Evolutionary conservation across 2,888 invertebrate genomes (phyloP).

Genomic region (Conchocele bisecta): DNA sequence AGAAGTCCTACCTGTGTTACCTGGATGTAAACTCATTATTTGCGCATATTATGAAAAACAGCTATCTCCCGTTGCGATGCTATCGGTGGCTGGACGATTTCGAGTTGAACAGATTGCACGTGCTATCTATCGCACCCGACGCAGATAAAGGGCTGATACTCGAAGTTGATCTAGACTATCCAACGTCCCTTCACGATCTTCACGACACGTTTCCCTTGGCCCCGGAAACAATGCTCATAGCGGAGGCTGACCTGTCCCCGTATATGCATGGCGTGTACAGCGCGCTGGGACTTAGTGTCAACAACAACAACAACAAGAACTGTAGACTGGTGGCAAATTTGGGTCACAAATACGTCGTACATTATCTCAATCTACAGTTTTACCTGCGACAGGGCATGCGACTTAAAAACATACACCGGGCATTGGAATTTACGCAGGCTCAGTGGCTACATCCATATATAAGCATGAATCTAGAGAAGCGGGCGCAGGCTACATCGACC

Average conservation of each 20-base stretch:
- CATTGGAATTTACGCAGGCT: neutral
- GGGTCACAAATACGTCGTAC: neutral
- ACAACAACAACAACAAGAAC: neutral
- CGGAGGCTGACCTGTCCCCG: neutral
- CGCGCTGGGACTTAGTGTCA: neutral
- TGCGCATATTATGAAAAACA: neutral
- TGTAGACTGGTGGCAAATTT: constrained; percentile 11
- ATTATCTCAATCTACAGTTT: constrained; percentile 7
- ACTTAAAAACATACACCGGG: neutral
- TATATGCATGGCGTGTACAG: neutral
- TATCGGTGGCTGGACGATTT: neutral
- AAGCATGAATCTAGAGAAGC: no score
- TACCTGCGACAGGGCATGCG: neutral
- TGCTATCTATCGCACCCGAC: neutral
- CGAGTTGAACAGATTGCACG: neutral
- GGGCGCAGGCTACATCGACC: neutral
- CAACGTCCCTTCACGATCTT: neutral
- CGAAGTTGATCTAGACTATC: constrained; percentile 1
- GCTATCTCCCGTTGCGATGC: neutral
- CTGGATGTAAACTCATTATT: constrained; percentile 8
- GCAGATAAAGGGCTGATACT: constrained; percentile 6
- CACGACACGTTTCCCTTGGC: constrained; percentile 4
- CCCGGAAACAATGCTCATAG: neutral
- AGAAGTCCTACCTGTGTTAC: neutral
- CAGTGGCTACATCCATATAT: no score